phyloP scores from a whole-genome alignment of 2,888 invertebrate species.

The Eupithecia centaureata region DNA sequence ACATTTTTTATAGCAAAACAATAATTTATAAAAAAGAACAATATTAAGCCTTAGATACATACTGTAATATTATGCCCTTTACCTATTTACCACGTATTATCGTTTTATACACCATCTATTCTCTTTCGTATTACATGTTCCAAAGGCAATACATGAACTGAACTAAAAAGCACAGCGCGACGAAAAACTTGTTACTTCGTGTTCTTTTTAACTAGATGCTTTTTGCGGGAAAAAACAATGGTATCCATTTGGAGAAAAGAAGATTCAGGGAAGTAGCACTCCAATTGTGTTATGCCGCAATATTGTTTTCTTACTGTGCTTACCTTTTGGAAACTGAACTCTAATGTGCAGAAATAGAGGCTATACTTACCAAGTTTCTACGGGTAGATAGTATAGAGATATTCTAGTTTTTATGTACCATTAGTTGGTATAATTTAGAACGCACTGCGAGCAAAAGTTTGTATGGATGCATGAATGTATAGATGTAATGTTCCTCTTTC shows the following conservation, averaged over 20 bases:
- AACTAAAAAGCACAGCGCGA: neutral
- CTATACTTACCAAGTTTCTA: neutral
- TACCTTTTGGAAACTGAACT: slow-evolving; percentile 45
- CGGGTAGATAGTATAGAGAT: neutral
- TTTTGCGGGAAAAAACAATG: slow-evolving; percentile 72
- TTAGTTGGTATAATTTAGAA: neutral
- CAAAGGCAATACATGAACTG: neutral
- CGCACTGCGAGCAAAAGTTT: no score
- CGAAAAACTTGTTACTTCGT: slow-evolving; percentile 12
- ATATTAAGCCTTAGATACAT: neutral
- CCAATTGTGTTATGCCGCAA: slow-evolving; percentile 61
- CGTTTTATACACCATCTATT: no score
- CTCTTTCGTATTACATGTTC: no score
- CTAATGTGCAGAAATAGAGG: slow-evolving; percentile 19
- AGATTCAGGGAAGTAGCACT: slow-evolving; percentile 58
- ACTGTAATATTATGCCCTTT: neutral
- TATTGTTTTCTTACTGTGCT: slow-evolving; percentile 50
- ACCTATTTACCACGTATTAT: neutral
- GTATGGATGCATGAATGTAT: no score
- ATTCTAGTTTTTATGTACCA: neutral
- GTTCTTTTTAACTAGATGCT: slow-evolving; percentile 51
- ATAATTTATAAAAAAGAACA: no score
- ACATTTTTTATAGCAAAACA: no score
- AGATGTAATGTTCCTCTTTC: no score
- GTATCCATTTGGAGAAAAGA: slow-evolving; percentile 69